These are phyloP conservation scores for Phodopus roborovskii DNA, from an alignment of 2,113 vertebrate species.

Conservation along the genomic window DNA sequence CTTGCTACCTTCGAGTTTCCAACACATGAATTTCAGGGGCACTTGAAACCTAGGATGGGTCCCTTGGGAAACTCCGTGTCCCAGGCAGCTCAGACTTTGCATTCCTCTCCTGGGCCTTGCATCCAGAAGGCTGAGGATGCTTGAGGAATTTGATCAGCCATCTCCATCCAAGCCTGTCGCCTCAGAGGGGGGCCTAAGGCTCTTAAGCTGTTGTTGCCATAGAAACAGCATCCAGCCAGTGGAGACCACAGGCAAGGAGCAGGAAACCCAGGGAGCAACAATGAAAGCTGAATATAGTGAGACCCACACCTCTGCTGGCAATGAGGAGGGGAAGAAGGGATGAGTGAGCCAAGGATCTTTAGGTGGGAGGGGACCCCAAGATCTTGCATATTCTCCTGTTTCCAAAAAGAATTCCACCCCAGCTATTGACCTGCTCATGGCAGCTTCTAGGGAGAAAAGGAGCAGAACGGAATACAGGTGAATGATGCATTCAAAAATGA, in stretches of 20 bases:
- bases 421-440: not conserved
- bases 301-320: not conserved
- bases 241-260: slow-evolving; percentile 69
- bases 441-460: not conserved
- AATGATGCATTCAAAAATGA: not conserved
- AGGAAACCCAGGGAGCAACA: slow-evolving; percentile 47
- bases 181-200: slow-evolving; percentile 22
- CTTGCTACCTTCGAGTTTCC: not conserved
- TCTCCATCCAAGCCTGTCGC: slow-evolving; percentile 58
- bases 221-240: slow-evolving; percentile 73
- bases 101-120: not conserved
- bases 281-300: slow-evolving; percentile 53
- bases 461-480: not conserved
- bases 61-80: not conserved
- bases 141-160: slow-evolving; percentile 13
- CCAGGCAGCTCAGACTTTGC: not conserved
- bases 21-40: not conserved
- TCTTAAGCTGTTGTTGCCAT: slow-evolving; percentile 68
- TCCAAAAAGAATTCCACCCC: not conserved
- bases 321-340: not conserved
- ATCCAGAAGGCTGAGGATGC: not conserved
- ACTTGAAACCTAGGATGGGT: not conserved
- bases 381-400: not conserved
- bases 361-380: not conserved
- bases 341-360: not conserved